Base-by-base conservation (phyloP, 2,797 vertebrate genomes). In the Scolopax rusticola region DNA sequence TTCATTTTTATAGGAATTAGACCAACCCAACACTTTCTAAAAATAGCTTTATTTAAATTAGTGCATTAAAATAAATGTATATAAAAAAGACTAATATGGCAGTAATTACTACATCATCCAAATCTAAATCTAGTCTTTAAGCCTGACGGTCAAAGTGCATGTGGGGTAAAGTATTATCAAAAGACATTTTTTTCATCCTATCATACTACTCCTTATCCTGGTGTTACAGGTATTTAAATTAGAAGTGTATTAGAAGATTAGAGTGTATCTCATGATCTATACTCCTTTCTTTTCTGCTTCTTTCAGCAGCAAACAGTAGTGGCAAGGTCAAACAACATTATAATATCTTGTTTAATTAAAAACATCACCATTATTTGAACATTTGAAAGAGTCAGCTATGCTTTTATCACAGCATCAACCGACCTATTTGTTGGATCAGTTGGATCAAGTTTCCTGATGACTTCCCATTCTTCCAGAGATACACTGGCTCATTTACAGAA, bases 401-500 rank as follows among this genome's bases (percentile, higher is more conserved):
- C 57, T 91, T 96, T 87, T 81, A 87, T 69, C 50, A 70, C 33
- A 81, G 65, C 30, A 81, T 79, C 38, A 59, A 50, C 40, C 40
- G 57, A 87, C 57, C 84, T 91, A 51, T 93, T 95, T 96, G 76
- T 93, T 91, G 87, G 61, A 78, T 86, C 64, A 30, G 51, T 69
- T 94, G 89, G 76, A 91, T 92, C 57, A 80, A 81, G 76, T 93
- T 92, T 95, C 89, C 87, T 89, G 76, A 81, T 3, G 8, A 92
- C 78, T 94, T 96, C 82, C 73, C 15, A 4, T 95, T 94, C 91
- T 94, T 64, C 60, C 84, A 88, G 73, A 93, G 91, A 89, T 0
- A 91, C 57, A 89, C 77, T 88, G 88, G 73, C 79, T 93, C 73
- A 86, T 96, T 96, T 88, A 88, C 83, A 88, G 92, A 70, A 91